Base-by-base conservation (phyloP, 2,888 invertebrate species). In the Hirtodrosophila histrioides region DNA sequence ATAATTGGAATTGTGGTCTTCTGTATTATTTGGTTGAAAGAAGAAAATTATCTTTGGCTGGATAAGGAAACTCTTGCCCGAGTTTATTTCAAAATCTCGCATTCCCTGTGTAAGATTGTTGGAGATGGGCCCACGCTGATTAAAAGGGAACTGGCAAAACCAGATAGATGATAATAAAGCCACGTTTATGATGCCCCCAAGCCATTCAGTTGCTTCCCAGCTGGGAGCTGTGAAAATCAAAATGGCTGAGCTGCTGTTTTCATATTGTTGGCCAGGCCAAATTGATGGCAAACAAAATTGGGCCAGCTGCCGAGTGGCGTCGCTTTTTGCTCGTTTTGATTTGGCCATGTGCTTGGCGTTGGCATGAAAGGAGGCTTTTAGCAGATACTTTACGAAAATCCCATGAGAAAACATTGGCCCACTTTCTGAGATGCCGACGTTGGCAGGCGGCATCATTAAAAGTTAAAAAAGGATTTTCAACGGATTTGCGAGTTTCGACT, bases 321-420 rank as follows among this genome's bases (percentile, higher is more conserved):
- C 64, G 33, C 45, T 11, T 37, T 43, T 43, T 44, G 29, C 44
- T 60, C 62, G 57, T 56, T 70, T 70, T 75, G 67, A 62, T 66
- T 77, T 63, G 64, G 80, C 72, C 79, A 65, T 72, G 76, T 72
- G 57, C 45, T 70, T 75, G 63, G 11, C 48, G 44, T 45, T 75
- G 57, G 61, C 74, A 83, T 72, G 84, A 75, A 71, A 69, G 86
- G 75, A 88, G 84, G 88, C 83, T 88, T 88, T 84, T 84, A 84
- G 84, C 83, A 88, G 83, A 88, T 84, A 86, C 82, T 88, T 84
- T 80, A 88, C 78, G 82, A 72, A 84, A 84, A 88, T 88, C 88
- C 86, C 86, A 68, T 51, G 84, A 75, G 88, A 88, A 84, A 86
- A 83, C 84, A 88, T 86, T 83, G 81, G 67, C 79, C 75, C 86